Evolutionary conservation across 2,888 invertebrate genomes (phyloP).

Genomic region (Eudemis profundana): DNA sequence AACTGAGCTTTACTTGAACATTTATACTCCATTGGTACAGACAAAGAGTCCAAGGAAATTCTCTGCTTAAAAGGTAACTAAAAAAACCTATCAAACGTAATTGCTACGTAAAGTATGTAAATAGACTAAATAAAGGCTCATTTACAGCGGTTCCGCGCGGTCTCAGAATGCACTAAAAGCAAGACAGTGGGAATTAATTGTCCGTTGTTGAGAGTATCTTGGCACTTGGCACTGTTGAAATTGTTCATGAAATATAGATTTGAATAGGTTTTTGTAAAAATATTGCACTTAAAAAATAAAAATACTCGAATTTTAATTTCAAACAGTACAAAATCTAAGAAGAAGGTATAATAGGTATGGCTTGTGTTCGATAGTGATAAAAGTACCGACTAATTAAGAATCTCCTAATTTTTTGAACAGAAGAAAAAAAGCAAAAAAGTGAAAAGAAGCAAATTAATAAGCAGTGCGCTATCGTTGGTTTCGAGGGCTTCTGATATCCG

Average conservation of each 20-base stretch:
- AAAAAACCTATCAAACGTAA: slow-evolving; percentile 26
- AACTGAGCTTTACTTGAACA: not conserved
- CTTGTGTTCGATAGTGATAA: no score
- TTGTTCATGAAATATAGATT: not conserved
- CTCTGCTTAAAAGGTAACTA: not conserved
- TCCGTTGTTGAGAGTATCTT: slow-evolving; percentile 11
- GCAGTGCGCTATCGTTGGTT: no score
- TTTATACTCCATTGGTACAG: not conserved
- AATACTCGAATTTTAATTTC: no score
- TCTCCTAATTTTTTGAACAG: no score
- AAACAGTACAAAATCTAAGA: no score
- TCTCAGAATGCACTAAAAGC: slow-evolving; percentile 29
- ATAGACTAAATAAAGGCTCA: slow-evolving; percentile 19
- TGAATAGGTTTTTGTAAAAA: not conserved
- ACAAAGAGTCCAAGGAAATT: not conserved
- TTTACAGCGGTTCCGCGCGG: slow-evolving; percentile 22
- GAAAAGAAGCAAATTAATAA: no score
- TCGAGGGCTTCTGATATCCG: no score
- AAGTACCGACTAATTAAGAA: no score
- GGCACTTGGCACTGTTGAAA: slow-evolving; percentile 18
- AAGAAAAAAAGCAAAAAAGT: no score
- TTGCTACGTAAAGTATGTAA: slow-evolving; percentile 29
- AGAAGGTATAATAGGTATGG: no score
- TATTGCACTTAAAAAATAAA: no score
- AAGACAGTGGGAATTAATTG: slow-evolving; percentile 23